A percentile compares a stretch with the other conserved stretches of the same genome.
Evolutionary conservation across 2,888 invertebrate genomes (phyloP).

Genomic region (Eueremaeus valkanovi): DNA sequence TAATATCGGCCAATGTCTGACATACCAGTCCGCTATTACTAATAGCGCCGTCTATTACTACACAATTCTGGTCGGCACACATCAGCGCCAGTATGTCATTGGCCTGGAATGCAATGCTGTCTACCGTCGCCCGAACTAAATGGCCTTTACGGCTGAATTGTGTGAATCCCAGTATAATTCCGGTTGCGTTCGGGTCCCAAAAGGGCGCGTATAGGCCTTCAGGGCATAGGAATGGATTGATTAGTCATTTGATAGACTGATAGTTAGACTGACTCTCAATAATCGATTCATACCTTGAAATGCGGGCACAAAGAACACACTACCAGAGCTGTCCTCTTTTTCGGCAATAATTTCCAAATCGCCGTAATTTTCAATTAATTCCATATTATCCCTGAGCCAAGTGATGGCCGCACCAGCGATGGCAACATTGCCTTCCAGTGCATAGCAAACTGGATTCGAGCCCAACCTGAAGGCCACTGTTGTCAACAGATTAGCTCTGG

Average conservation of each 20-base stretch:
- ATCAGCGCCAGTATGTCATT: conserved; percentile 43
- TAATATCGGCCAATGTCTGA: conserved; percentile 92
- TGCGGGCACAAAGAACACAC: conserved; percentile 97
- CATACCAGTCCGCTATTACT: conserved; percentile 82
- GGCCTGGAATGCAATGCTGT: conserved; percentile 87
- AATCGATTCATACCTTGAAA: conserved; percentile 68
- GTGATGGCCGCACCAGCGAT: conserved; percentile 81
- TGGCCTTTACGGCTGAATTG: conserved; percentile 89
- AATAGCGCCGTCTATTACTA: conserved; percentile 92
- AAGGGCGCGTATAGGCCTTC: conserved; percentile 85
- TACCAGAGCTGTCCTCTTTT: conserved; percentile 79
- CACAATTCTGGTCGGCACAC: conserved; percentile 11
- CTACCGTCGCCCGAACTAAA: conserved; percentile 86
- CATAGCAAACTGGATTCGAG: conserved; percentile 70
- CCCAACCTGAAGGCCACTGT: conserved; percentile 90
- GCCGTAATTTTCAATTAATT: conserved; percentile 69
- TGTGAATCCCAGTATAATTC: conserved; percentile 90
- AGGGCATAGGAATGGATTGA: background rate
- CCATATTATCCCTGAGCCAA: conserved; percentile 88
- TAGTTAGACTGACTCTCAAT: background rate
- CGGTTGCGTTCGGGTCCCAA: conserved; percentile 94
- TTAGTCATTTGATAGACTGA: background rate
- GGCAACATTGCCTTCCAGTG: conserved; percentile 88
- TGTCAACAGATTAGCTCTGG: conserved; percentile 79
- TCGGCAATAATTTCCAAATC: conserved; percentile 67